Evolutionary conservation across 1,140 invertebrate genomes (phyloP), one percentile per base, ranked within the genome.

Genomic region (Diabrotica virgifera): DNA sequence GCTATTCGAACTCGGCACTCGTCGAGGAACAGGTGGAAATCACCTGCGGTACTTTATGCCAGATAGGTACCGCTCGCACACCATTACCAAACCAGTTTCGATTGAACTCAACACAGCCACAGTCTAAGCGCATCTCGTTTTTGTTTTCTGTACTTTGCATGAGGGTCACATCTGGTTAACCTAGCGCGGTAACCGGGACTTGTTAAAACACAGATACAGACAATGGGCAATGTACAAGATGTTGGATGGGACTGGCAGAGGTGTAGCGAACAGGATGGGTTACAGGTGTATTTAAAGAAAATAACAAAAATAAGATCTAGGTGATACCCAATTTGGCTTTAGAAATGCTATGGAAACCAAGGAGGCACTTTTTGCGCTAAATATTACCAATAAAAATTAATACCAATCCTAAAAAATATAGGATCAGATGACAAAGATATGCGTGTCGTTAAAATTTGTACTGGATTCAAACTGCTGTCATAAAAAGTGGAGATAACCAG

Each of bases 131-230:
- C 40, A n/a, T 46, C 40, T 4, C 6, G 24, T 46, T 46, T 46
- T n/a, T 46, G 40, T 46, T 46, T 24, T 46, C 8, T 46, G n/a
- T 46, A n/a, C 40, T 46, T 46, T 5, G 2, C 40, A 46, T 46
- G 40, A 46, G 40, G 40, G 40, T 46, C 40, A 46, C 40, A 46
- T 46, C 40, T 46, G 40, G 40, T 46, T 46, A 46, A 46, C 40
- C 40, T 46, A 46, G 6, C 40, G 40, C 40, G 40, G 40, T 46
- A 46, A 46, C 40, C 40, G 40, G 40, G 8, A 46, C 40, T 46
- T 46, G 6, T 46, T 46, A 10, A 46, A 46, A n/a, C 40, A n/a
- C 40, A 46, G n/a, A n/a, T n/a, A 10, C 40, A 46, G n/a, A 46
- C 40, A 46, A 46, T 46, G n/a, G 40, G 8, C 40, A 8, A 46